phyloP scores from a whole-genome alignment of 1,140 invertebrate species.

The Trichonephila clavata region DNA sequence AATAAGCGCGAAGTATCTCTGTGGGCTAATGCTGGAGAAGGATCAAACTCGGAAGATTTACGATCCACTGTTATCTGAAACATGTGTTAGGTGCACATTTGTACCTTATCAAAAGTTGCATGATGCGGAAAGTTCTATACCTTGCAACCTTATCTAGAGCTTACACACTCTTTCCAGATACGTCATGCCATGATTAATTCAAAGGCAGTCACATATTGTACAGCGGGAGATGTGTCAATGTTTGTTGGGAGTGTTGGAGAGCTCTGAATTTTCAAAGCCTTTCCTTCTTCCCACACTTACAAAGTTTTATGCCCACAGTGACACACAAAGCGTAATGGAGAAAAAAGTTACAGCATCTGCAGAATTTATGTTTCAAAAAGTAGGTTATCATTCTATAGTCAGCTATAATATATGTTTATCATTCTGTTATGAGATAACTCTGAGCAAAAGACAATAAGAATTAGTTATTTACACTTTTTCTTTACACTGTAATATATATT shows the following conservation, averaged over 20 bases:
- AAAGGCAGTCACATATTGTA: slow-evolving; percentile 36
- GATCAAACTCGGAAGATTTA: slow-evolving; percentile 63
- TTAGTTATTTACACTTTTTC: too few species aligned
- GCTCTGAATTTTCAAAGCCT: neutral
- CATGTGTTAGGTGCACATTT: slow-evolving; percentile 71
- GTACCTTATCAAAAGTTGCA: slow-evolving; percentile 71
- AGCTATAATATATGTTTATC: too few species aligned
- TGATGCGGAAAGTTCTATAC: slow-evolving; percentile 57
- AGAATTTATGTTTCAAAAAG: too few species aligned
- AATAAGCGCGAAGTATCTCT: slow-evolving; percentile 56
- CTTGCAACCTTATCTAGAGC: slow-evolving; percentile 58
- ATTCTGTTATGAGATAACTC: too few species aligned
- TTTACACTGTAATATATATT: too few species aligned
- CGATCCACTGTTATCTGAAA: slow-evolving; percentile 61
- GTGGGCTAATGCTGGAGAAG: slow-evolving; percentile 57
- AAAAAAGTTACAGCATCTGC: neutral
- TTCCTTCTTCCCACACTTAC: neutral
- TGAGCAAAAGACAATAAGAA: too few species aligned
- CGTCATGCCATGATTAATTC: slow-evolving; percentile 44
- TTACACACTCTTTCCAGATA: slow-evolving; percentile 50
- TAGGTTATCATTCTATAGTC: too few species aligned
- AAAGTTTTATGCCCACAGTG: neutral
- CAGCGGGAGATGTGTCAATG: slow-evolving; percentile 15
- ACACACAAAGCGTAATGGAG: neutral
- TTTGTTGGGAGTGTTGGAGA: neutral